Conservation (phyloP, 1,140 invertebrate species). For the Zaprionus davidi region DNA sequence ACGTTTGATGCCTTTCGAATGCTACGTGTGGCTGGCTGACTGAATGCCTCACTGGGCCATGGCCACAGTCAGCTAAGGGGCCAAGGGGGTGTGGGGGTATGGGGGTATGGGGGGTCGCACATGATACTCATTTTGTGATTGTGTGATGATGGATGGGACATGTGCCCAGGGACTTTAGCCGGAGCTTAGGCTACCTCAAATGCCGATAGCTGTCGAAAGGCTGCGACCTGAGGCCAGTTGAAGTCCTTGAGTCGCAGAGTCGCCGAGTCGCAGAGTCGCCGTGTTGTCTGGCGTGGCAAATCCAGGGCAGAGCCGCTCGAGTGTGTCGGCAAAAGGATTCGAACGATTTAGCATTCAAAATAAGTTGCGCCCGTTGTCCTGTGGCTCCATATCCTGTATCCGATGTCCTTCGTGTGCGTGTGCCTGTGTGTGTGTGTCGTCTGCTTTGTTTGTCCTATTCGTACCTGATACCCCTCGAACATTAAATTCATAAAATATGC, state of each 20-base stretch:
- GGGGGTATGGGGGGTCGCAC: no score
- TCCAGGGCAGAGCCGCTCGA: conserved; percentile 57
- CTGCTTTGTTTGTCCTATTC: conserved; percentile 52
- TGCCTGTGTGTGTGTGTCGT: conserved; percentile 45
- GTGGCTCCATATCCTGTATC: conserved; percentile 10
- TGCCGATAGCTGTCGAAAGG: conserved; percentile 60
- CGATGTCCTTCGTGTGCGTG: conserved; percentile 4
- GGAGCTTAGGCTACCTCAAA: conserved; percentile 47
- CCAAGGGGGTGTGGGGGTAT: no score
- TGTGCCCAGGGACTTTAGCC: conserved; percentile 53
- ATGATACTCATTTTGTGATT: conserved; percentile 83
- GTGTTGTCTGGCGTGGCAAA: conserved; percentile 60
- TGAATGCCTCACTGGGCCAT: conserved; percentile 36
- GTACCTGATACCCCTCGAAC: conserved; percentile 51
- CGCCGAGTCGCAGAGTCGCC: background rate
- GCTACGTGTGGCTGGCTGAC: conserved; percentile 58
- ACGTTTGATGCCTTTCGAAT: conserved; percentile 81
- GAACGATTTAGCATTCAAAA: conserved; percentile 79
- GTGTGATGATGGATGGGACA: conserved; percentile 81
- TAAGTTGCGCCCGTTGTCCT: conserved; percentile 57
- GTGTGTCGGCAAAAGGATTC: conserved; percentile 78
- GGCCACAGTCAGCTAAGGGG: conserved; percentile 41
- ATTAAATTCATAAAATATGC: conserved; percentile 80
- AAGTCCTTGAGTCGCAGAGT: conserved; percentile 10
- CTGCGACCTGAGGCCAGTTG: conserved; percentile 33